These are phyloP conservation scores for Tillus elongatus DNA, from an alignment of 2,888 invertebrate genomes.

Conservation along the genomic window DNA sequence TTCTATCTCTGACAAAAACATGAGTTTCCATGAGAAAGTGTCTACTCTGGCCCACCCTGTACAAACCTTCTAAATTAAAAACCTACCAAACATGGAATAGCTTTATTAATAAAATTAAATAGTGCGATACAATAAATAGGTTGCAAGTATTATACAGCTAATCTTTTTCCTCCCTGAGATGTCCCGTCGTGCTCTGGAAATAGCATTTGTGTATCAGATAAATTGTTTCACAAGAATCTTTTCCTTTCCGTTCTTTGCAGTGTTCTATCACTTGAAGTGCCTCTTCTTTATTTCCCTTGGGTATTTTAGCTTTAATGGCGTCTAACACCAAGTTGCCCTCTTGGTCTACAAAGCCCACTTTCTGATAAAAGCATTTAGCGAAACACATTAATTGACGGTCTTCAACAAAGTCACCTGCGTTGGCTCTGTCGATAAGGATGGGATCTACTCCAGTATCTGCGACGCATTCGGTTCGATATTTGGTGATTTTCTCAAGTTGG, in stretches of 20 bases:
- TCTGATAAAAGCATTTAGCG: slow-evolving; percentile 29
- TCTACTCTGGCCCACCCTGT: too few species aligned
- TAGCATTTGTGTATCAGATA: slow-evolving; percentile 26
- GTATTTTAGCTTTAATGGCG: slow-evolving; percentile 25
- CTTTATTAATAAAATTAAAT: too few species aligned
- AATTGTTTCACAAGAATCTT: slow-evolving; percentile 27
- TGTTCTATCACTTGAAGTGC: slow-evolving; percentile 25
- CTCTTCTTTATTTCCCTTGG: slow-evolving; percentile 22
- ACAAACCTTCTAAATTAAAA: too few species aligned
- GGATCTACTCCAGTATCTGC: slow-evolving; percentile 25
- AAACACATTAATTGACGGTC: slow-evolving; percentile 26
- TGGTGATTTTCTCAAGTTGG: slow-evolving; percentile 21
- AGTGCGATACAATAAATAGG: too few species aligned
- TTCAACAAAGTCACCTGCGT: slow-evolving; percentile 26
- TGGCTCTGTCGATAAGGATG: slow-evolving; percentile 25
- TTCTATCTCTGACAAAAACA: too few species aligned
- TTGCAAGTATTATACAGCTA: too few species aligned
- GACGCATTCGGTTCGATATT: slow-evolving; percentile 26
- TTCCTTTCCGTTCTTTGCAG: slow-evolving; percentile 23
- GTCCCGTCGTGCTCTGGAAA: too few species aligned
- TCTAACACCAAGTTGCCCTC: slow-evolving; percentile 24
- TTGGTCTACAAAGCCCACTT: slow-evolving; percentile 26
- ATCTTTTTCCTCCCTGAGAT: too few species aligned
- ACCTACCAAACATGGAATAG: too few species aligned
- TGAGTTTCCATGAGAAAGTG: too few species aligned